Base-by-base conservation (phyloP, 2,888 invertebrate genomes). In the Amblyteles armatorius region DNA sequence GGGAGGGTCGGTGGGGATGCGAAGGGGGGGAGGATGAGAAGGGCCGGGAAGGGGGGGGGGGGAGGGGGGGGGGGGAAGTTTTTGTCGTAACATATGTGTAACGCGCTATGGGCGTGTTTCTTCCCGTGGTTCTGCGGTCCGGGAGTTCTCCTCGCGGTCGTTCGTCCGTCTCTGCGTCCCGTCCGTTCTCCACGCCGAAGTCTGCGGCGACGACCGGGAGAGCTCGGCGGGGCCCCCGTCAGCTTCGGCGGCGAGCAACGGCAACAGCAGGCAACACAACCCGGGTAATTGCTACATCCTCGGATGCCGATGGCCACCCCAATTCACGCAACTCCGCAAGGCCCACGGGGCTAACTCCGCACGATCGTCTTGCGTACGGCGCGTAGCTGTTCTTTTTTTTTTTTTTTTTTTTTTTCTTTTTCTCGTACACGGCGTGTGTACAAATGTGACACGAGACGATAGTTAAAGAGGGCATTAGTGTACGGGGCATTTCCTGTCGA, bases 81-180 rank as follows among this genome's bases (percentile, higher is more conserved):
- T 77, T 82, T 81, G 89, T 87, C 86, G 92, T 91, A 92, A 93
- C 94, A 94, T 93, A 92, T 94, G 94, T 93, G 92, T 93, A 94
- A 93, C 93, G 92, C 93, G 92, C 93, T 89, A 93, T 91, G 93
- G 93, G 94, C 93, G 93, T 91, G 89, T 89, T 60, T 89, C 89
- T 87, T 92, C 91, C 88, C 91, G 91, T 89, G 93, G 91, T 83
- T 85, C 76, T 92, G 92, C 91, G 92, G 93, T 92, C 89, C 88
- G 69, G 55, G 91, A 89, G 84, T 88, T 85, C 88, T 84, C 89
- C 88, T 65, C 55, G 73, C 72, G 67, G 72, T 82, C 65, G 72
- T 63, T 48, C 29, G 55, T 65, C 74, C 78, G 55, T 77, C 40
- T 40, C 11, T 1, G 9, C 72, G 57, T 69, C 60, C 60, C 73